Evolutionary conservation across 2,888 invertebrate species (phyloP).

Genomic region (Amblyjoppa proteus): DNA sequence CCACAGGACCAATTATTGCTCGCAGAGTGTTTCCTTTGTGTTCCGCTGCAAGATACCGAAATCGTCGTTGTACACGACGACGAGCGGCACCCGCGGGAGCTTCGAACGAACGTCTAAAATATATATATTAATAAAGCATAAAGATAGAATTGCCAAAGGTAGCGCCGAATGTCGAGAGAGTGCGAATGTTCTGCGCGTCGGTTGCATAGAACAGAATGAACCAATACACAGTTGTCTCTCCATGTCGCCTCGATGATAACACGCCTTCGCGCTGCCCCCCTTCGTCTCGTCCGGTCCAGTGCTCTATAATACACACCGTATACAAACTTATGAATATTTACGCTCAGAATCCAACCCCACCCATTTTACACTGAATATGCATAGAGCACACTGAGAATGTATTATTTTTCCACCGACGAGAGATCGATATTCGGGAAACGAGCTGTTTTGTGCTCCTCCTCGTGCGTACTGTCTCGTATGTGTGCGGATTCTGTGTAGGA

Average conservation of each 20-base stretch:
- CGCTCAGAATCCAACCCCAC: conserved; percentile 56
- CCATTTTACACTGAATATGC: conserved; percentile 78
- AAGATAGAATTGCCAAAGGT: conserved; percentile 15
- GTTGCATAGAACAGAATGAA: conserved; percentile 10
- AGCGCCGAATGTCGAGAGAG: background rate
- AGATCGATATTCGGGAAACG: conserved; percentile 79
- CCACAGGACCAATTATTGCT: conserved; percentile 15
- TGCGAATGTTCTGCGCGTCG: conserved; percentile 13
- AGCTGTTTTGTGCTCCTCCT: conserved; percentile 20
- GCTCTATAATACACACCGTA: conserved; percentile 66
- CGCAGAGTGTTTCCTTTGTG: background rate
- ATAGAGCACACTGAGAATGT: conserved; percentile 81
- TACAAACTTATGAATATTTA: conserved; percentile 84
- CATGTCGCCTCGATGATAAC: conserved; percentile 51
- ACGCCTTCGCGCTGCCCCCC: conserved; percentile 23
- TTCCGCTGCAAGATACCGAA: background rate
- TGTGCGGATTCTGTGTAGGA: conserved; percentile 12
- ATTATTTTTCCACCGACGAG: conserved; percentile 81
- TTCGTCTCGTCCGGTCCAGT: background rate
- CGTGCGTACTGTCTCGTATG: conserved; percentile 27
- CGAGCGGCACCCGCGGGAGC: background rate
- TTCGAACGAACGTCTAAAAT: background rate
- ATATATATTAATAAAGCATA: conserved; percentile 7
- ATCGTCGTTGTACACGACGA: background rate
- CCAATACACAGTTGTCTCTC: conserved; percentile 36